phyloP scores from a whole-genome alignment of 2,888 invertebrate species.

The Harmothoe impar region DNA sequence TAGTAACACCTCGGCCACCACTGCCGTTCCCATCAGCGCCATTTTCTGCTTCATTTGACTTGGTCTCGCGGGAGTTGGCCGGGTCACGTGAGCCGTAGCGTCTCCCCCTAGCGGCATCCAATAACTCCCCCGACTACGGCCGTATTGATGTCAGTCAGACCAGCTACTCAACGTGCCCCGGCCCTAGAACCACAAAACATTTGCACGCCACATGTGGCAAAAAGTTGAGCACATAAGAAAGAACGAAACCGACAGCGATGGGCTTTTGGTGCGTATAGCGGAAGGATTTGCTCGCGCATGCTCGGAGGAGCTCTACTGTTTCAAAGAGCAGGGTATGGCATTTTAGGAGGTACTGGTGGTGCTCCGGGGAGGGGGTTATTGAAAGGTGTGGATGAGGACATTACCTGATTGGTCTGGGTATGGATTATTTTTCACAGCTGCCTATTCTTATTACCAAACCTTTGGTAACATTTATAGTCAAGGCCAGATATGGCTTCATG shows the following conservation, averaged over 20 bases:
- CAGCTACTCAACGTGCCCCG: not conserved
- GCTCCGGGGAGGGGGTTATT: not conserved
- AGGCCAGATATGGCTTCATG: no score
- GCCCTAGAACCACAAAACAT: not conserved
- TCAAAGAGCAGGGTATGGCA: not conserved
- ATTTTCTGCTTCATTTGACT: slow-evolving; percentile 37
- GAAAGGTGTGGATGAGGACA: not conserved
- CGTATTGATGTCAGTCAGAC: not conserved
- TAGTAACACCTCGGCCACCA: not conserved
- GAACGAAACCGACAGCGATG: not conserved
- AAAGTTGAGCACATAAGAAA: not conserved
- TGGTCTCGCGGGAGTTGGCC: slow-evolving; percentile 24
- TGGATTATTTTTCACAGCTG: no score
- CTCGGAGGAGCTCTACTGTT: not conserved
- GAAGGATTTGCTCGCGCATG: not conserved
- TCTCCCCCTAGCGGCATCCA: not conserved
- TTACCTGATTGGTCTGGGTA: not conserved
- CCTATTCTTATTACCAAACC: no score
- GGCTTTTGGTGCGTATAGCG: not conserved
- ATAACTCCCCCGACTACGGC: not conserved
- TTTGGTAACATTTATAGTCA: no score
- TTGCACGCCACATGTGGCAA: slow-evolving; percentile 23
- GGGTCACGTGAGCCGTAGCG: slow-evolving; percentile 18
- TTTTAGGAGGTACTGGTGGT: not conserved
- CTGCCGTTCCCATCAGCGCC: slow-evolving; percentile 25